Evolutionary conservation across 2,113 vertebrate species (phyloP).

Genomic region (Narcine bancroftii): DNA sequence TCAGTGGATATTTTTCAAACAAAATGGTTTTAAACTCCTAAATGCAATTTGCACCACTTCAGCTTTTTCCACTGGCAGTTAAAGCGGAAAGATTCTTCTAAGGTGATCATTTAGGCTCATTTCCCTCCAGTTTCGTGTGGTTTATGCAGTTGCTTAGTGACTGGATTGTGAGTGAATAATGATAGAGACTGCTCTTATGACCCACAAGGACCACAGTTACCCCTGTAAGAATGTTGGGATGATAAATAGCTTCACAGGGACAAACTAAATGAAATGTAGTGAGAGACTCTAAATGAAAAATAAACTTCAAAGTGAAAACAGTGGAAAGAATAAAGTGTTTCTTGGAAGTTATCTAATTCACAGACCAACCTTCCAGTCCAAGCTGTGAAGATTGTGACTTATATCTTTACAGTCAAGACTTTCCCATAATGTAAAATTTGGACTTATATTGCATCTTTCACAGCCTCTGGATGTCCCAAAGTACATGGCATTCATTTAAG

Average conservation of each 20-base stretch:
- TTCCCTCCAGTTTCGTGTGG: constrained; percentile 43
- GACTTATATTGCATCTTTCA: too few species aligned
- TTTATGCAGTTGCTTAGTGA: constrained; percentile 61
- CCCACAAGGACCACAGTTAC: constrained; percentile 48
- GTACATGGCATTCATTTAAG: too few species aligned
- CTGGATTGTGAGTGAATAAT: constrained; percentile 47
- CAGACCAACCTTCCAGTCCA: constrained; percentile 43
- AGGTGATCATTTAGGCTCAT: constrained; percentile 12
- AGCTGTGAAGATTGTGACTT: neutral
- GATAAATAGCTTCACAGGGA: constrained; percentile 61
- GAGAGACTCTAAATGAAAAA: constrained; percentile 47
- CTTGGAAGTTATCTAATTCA: constrained; percentile 58
- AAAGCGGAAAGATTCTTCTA: constrained; percentile 47
- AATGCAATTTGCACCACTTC: constrained; percentile 48
- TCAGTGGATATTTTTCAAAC: constrained; percentile 21
- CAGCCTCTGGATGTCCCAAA: too few species aligned
- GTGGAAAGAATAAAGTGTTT: constrained; percentile 39
- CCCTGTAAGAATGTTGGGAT: constrained; percentile 55
- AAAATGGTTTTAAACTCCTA: constrained; percentile 21
- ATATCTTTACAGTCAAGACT: neutral
- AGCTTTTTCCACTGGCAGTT: constrained; percentile 56
- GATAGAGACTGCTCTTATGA: constrained; percentile 41
- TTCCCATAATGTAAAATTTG: too few species aligned
- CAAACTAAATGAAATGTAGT: constrained; percentile 55
- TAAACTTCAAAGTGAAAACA: constrained; percentile 40